phyloP scores from a whole-genome alignment of 2,888 invertebrate genomes.

The Meliscaeva auricollis region DNA sequence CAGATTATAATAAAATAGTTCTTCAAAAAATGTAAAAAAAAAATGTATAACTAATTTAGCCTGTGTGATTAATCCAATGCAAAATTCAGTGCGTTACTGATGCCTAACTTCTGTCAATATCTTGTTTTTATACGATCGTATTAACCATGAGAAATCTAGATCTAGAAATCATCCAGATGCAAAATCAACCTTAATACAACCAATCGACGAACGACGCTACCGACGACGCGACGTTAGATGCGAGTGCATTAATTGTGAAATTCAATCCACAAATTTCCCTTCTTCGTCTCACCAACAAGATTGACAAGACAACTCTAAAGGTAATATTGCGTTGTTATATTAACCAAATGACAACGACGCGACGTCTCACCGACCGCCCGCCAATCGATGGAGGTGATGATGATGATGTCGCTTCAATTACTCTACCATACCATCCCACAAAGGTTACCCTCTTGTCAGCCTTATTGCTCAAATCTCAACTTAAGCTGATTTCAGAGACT shows the following conservation, averaged over 20 bases:
- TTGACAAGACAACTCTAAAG: constrained; percentile 52
- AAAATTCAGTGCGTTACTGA: constrained; percentile 74
- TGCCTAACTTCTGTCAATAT: constrained; percentile 63
- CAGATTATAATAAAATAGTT: background rate
- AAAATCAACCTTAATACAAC: constrained; percentile 62
- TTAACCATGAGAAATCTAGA: constrained; percentile 71
- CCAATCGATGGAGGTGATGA: background rate
- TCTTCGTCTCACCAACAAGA: constrained; percentile 33
- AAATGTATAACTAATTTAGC: background rate
- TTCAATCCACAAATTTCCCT: constrained; percentile 66
- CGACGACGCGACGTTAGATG: constrained; percentile 7
- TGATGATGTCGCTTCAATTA: constrained; percentile 48
- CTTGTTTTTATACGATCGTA: constrained; percentile 73
- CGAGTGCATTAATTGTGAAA: constrained; percentile 66
- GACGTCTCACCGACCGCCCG: background rate
- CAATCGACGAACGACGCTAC: constrained; percentile 16
- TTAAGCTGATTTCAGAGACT: background rate
- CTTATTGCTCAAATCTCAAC: constrained; percentile 57
- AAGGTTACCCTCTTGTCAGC: constrained; percentile 71
- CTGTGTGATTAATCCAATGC: constrained; percentile 57
- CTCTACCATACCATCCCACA: constrained; percentile 49
- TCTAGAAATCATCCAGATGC: constrained; percentile 69
- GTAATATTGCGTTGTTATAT: constrained; percentile 17
- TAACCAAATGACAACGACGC: background rate
- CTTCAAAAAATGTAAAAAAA: no score